These are phyloP conservation scores for Folsomia manolachei DNA, from an alignment of 2,888 invertebrate genomes.

Conservation along the genomic window DNA sequence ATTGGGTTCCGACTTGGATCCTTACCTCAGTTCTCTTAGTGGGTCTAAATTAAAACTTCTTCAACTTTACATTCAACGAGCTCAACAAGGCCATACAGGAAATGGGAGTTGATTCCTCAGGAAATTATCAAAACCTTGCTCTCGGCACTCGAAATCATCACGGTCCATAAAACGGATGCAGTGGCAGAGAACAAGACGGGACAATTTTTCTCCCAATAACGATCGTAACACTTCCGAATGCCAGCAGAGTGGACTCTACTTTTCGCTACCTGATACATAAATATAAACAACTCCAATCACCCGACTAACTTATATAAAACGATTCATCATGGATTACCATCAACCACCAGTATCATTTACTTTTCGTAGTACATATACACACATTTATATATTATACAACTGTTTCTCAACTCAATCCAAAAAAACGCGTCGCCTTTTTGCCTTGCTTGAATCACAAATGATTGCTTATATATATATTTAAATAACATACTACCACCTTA, in stretches of 20 bases:
- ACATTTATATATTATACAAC: neutral
- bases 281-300: neutral
- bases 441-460: neutral
- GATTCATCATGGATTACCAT: neutral
- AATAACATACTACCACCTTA: neutral
- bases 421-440: neutral
- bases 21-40: constrained; percentile 75
- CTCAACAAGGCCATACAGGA: constrained; percentile 53
- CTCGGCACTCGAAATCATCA: neutral
- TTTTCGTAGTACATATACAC: neutral
- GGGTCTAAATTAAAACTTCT: constrained; percentile 86
- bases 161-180: neutral
- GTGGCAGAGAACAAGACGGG: neutral
- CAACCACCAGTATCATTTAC: neutral
- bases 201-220: no score
- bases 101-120: constrained; percentile 32
- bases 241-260: neutral
- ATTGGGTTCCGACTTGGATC: constrained; percentile 54
- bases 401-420: neutral
- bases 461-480: neutral
- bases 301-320: neutral
- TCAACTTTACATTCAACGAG: constrained; percentile 72
- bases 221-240: no score
- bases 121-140: neutral
- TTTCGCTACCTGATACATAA: constrained; percentile 1